Evolutionary conservation across 2,797 vertebrate genomes (phyloP), one percentile per base, ranked within the genome.

Genomic region (Hafferia zeledoni): DNA sequence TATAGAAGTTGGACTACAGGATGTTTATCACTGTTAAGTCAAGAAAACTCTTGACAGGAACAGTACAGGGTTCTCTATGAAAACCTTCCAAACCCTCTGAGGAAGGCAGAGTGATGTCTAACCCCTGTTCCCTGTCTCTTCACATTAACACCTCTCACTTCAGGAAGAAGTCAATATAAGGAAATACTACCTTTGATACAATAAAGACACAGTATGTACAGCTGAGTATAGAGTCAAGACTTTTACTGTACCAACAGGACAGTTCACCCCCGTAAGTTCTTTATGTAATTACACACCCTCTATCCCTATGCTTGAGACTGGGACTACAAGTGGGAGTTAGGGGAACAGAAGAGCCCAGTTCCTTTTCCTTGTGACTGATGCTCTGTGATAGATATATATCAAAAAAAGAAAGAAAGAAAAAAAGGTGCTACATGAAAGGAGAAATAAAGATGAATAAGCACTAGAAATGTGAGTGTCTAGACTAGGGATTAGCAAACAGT

Each of bases 401-500:
- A 12, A 60, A 87, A 71, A 16, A 84, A 56, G 6, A 17, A 41
- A 17, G 15, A 41, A 43, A 43, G 41, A 61, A 84, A 70, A 13
- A 83, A 55, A 19, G 10, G 8, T 12, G 11, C 39, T 61, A 68
- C 15, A 41, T 64, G 33, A 83, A 86, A 94, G 47, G 75, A 78
- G 53, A 95, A 82, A 71, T 63, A 68, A 72, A 84, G 55, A 87
- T 91, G 67, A 93, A 84, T 35, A 75, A 19, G 72, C 49, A 68
- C 31, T 55, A 68, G 65, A 90, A 91, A 79, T 64, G 18, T 55
- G 44, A 89, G 30, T 43, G 75, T 93, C 93, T 89, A 95, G 84
- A 91, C 75, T 22, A 53, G 39, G 69, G 87, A 95, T 96, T 95
- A 87, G 75, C 49, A 65, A 91, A 65, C 5, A 52, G 89, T 90